A percentile compares a stretch with the other conserved stretches of the same genome.
phyloP scores from a whole-genome alignment of 2,797 vertebrate species.

The Notamacropus eugenii region DNA sequence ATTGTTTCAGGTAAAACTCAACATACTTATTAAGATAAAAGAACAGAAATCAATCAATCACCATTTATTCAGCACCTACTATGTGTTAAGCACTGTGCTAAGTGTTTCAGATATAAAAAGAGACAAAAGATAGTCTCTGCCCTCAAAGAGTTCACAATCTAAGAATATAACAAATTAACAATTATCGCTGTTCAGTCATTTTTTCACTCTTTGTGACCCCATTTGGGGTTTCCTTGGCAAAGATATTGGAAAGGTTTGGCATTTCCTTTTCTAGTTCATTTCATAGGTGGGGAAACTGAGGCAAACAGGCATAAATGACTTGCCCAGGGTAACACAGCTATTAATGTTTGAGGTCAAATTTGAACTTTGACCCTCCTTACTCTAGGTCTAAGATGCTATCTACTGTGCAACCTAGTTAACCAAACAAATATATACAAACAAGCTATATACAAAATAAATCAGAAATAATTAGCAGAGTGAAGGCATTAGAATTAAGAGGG shows the following conservation, averaged over 20 bases:
- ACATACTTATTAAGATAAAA: conserved; percentile 6
- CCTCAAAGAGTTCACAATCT: neutral
- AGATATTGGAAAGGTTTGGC: too few species aligned
- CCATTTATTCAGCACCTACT: neutral
- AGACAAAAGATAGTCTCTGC: neutral
- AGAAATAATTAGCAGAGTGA: neutral
- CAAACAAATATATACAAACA: neutral
- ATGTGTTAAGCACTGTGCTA: neutral
- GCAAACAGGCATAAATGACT: too few species aligned
- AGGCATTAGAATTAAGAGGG: neutral
- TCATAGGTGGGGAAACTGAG: too few species aligned
- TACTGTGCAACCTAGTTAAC: too few species aligned
- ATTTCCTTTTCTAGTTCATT: too few species aligned
- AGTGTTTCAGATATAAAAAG: neutral
- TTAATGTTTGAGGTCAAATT: too few species aligned
- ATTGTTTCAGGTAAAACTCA: neutral
- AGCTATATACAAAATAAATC: neutral
- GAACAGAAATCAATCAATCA: neutral
- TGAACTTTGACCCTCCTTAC: too few species aligned
- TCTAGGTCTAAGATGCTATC: too few species aligned
- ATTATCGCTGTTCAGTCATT: neutral
- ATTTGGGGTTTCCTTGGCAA: too few species aligned
- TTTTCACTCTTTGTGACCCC: too few species aligned
- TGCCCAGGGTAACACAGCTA: too few species aligned
- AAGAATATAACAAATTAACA: neutral